Evolutionary conservation across 2,888 invertebrate species (phyloP).

Genomic region (Bimastos eiseni): DNA sequence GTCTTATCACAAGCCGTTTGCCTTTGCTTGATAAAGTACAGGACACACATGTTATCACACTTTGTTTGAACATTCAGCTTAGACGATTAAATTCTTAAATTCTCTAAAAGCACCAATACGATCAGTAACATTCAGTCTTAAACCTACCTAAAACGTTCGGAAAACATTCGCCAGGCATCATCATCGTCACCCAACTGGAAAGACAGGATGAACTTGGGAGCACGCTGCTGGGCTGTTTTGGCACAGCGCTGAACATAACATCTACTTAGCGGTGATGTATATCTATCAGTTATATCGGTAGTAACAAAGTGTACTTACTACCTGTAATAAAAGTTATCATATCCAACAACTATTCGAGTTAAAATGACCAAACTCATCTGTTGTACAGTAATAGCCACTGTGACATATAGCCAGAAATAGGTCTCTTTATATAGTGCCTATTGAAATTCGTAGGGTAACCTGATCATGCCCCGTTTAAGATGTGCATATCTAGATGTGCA

Average conservation of each 20-base stretch:
- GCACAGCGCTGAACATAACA: background rate
- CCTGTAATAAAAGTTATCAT: background rate
- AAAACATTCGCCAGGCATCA: background rate
- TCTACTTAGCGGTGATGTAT: background rate
- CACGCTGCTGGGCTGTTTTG: background rate
- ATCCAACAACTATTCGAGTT: background rate
- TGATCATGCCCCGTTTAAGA: too few species aligned
- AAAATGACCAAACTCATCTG: background rate
- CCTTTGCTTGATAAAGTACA: background rate
- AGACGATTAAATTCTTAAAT: background rate
- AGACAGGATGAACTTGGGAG: background rate
- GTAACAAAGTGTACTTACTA: background rate
- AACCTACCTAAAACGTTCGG: background rate
- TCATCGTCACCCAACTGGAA: background rate
- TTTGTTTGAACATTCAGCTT: background rate
- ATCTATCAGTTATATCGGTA: background rate
- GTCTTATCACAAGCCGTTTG: constrained; percentile 13
- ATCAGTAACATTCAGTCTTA: background rate
- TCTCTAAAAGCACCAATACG: constrained; percentile 2
- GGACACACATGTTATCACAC: constrained; percentile 13
- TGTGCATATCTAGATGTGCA: too few species aligned
- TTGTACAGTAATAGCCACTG: background rate
- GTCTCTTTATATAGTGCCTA: background rate
- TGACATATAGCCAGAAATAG: background rate
- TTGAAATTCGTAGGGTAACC: too few species aligned